Percentiles rank a stretch among this genome's conserved stretches.
These are phyloP conservation scores for Polyergus mexicanus DNA, from an alignment of 1,140 invertebrate genomes.

Conservation along the genomic window DNA sequence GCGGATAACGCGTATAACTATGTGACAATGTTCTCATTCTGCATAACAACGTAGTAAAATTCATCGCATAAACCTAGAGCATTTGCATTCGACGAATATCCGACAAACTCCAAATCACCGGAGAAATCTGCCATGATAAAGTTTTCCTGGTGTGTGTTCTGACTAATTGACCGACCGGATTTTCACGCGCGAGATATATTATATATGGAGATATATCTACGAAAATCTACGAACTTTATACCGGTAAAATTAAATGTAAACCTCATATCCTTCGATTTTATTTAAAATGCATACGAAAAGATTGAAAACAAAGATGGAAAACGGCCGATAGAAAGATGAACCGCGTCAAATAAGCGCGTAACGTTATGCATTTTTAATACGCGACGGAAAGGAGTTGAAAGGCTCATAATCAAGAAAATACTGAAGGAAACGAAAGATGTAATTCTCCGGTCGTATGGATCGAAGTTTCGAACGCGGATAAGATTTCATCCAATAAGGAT, in stretches of 20 bases:
- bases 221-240: background rate
- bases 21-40: constrained; percentile 35
- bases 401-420: background rate
- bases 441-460: constrained; percentile 58
- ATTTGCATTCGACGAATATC: constrained; percentile 57
- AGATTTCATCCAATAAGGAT: constrained; percentile 70
- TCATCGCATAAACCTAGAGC: constrained; percentile 4
- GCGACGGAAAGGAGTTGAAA: background rate
- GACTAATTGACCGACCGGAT: constrained; percentile 46
- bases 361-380: constrained; percentile 35
- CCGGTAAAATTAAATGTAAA: background rate
- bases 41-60: constrained; percentile 42
- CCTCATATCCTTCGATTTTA: background rate
- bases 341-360: background rate
- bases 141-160: constrained; percentile 7
- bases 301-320: constrained; percentile 12
- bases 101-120: constrained; percentile 53
- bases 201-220: background rate
- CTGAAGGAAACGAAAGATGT: constrained; percentile 47
- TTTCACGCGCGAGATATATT: background rate
- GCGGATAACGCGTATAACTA: constrained; percentile 16
- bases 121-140: constrained; percentile 50
- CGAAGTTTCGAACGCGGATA: constrained; percentile 51
- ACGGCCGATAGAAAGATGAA: background rate
- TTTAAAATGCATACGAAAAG: constrained; percentile 12